Evolutionary conservation across 2,888 invertebrate species (phyloP), one percentile per base, ranked within the genome.

Genomic region (Autographa gamma): DNA sequence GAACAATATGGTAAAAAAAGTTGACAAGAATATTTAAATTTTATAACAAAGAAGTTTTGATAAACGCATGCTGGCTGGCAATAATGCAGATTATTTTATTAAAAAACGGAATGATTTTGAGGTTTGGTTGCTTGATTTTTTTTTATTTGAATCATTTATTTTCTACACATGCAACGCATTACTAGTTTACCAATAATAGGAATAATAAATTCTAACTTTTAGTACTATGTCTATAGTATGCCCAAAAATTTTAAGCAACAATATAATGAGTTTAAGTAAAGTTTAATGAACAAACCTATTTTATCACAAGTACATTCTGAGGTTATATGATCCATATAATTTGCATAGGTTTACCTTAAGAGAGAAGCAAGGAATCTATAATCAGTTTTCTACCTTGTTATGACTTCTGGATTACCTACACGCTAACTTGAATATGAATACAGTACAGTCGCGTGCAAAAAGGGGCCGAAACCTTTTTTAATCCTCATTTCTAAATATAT

Each of bases 301-400:
- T 43, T 64, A 68, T 66, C 65, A 75, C 52, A 4, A 63, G 59
- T 60, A 65, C 73, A 79, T 79, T 80, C 69, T 62, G 59, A 74
- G 76, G 82, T 82, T 85, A 82, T 81, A 63, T 68, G 69, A 76
- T 74, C 79, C 69, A 70, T 72, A 76, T 77, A 77, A 88, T 91
- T 90, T 86, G 84, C 88, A 89, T 91, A 87, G 84, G 83, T 83
- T 87, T 86, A 86, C 86, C 85, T 84, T 72, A 65, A 80, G 74
- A 82, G 81, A 76, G 73, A 66, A 82, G 78, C 67, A 69, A 73
- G 66, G 88, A 89, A 89, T 90, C 77, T 85, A 69, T 88, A 90
- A 91, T 88, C 83, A 86, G 86, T 85, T 84, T 83, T 81, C 82
- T 76, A 76, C 77, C 80, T 81, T 83, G 77, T 78, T 86, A 82